Evolutionary conservation across 1,140 invertebrate species (phyloP).

Genomic region (Nixonia krombeini): DNA sequence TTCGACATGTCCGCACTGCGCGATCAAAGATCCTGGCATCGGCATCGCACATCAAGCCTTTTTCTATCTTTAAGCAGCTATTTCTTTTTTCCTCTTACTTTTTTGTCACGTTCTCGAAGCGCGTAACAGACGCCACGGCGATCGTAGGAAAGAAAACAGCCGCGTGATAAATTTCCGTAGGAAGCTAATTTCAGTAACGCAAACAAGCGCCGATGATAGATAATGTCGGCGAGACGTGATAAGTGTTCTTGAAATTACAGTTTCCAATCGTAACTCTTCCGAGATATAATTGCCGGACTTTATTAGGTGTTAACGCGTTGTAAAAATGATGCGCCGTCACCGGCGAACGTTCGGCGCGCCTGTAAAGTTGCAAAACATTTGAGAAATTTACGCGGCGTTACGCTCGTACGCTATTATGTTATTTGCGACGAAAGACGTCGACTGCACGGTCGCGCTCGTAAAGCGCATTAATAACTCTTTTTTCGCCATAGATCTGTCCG

Average conservation of each 20-base stretch:
- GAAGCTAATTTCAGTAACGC: no score
- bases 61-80: no score
- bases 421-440: conserved; percentile 26
- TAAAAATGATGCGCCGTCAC: conserved; percentile 34
- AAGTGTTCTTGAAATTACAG: conserved; percentile 12
- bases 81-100: no score
- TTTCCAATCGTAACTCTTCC: conserved; percentile 18
- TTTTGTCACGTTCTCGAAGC: no score
- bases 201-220: no score
- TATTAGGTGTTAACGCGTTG: conserved; percentile 47
- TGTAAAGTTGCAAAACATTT: conserved; percentile 35
- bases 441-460: conserved; percentile 31
- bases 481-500: conserved; percentile 14
- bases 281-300: conserved; percentile 33
- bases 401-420: conserved; percentile 10
- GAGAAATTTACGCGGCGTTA: conserved; percentile 32
- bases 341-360: conserved; percentile 17
- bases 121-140: no score
- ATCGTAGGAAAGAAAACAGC: no score
- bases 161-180: no score
- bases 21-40: no score
- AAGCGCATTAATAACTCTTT: conserved; percentile 36
- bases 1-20: no score
- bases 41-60: no score
- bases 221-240: no score